These are phyloP conservation scores for Cyclophora albipunctata DNA, from an alignment of 2,888 invertebrate genomes.

Conservation along the genomic window DNA sequence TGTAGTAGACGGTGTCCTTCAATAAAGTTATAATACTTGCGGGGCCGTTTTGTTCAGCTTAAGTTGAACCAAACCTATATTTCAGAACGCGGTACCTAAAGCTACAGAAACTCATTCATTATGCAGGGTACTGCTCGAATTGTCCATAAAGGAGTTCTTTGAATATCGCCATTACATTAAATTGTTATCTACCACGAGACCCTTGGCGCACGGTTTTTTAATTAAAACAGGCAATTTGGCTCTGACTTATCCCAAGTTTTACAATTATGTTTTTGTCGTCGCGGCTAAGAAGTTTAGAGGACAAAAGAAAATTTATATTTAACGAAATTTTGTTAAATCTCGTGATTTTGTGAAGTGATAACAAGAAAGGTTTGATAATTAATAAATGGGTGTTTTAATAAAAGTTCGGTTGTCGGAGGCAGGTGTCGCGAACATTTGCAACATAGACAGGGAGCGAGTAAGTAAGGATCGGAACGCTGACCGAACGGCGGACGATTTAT, in stretches of 20 bases:
- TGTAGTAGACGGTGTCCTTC: conserved; percentile 23
- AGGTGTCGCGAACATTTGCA: conserved; percentile 7
- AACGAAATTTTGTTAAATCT: conserved; percentile 22
- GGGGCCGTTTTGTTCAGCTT: conserved; percentile 17
- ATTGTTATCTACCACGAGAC: conserved; percentile 57
- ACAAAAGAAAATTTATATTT: conserved; percentile 32
- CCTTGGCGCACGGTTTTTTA: conserved; percentile 57
- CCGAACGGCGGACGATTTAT: conserved; percentile 41
- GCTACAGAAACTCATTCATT: conserved; percentile 42
- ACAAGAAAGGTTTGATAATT: conserved; percentile 9
- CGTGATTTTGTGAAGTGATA: conserved; percentile 15
- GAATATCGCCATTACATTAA: conserved; percentile 60
- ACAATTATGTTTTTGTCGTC: conserved; percentile 50
- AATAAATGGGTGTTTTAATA: neutral
- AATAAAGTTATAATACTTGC: conserved; percentile 21
- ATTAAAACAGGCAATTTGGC: conserved; percentile 63
- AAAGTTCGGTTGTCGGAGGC: neutral
- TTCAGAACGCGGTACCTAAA: conserved; percentile 17
- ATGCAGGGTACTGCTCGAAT: conserved; percentile 48
- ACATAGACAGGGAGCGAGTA: conserved; percentile 16
- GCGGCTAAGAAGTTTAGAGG: conserved; percentile 32
- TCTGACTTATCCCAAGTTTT: conserved; percentile 50
- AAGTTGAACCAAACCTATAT: conserved; percentile 17
- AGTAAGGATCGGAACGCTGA: conserved; percentile 27
- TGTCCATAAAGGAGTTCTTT: conserved; percentile 55